phyloP scores from a whole-genome alignment of 2,797 vertebrate genomes.

The Neostethus bicornis region DNA sequence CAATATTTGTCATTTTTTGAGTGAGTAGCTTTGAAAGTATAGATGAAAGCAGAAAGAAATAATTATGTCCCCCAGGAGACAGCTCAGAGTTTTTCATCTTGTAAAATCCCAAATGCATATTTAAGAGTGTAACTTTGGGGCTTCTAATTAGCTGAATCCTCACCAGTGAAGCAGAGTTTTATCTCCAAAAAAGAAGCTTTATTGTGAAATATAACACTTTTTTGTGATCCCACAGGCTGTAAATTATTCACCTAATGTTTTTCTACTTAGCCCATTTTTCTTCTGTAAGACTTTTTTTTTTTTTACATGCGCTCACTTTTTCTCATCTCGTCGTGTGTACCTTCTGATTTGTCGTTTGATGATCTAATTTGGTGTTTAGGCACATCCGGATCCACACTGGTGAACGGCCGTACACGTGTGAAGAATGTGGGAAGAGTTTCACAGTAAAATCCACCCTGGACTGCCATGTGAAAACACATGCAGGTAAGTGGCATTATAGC shows the following conservation, averaged over 20 bases:
- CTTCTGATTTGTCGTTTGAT: not conserved
- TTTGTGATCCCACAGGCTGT: too few species aligned
- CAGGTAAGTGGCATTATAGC: constrained; percentile 78
- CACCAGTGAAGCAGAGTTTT: not conserved
- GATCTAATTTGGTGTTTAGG: constrained; percentile 66
- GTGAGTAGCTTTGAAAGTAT: not conserved
- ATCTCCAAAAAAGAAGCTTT: too few species aligned
- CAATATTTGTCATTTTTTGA: not conserved
- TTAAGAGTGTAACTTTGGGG: not conserved
- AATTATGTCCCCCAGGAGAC: not conserved
- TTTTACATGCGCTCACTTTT: not conserved
- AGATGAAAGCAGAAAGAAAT: not conserved
- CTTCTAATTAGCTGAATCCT: not conserved
- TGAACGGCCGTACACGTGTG: constrained; percentile 95
- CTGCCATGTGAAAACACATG: constrained; percentile 97
- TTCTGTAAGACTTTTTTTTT: not conserved
- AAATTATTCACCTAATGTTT: not conserved
- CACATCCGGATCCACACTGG: constrained; percentile 98
- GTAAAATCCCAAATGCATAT: not conserved
- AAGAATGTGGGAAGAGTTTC: constrained; percentile 96
- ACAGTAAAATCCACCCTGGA: constrained; percentile 98
- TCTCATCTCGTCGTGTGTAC: not conserved
- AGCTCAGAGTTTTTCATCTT: not conserved
- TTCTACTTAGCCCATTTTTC: not conserved
- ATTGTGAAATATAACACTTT: too few species aligned